These are phyloP conservation scores for Ploceus nigricollis DNA, from an alignment of 2,113 vertebrate species.

Conservation along the genomic window DNA sequence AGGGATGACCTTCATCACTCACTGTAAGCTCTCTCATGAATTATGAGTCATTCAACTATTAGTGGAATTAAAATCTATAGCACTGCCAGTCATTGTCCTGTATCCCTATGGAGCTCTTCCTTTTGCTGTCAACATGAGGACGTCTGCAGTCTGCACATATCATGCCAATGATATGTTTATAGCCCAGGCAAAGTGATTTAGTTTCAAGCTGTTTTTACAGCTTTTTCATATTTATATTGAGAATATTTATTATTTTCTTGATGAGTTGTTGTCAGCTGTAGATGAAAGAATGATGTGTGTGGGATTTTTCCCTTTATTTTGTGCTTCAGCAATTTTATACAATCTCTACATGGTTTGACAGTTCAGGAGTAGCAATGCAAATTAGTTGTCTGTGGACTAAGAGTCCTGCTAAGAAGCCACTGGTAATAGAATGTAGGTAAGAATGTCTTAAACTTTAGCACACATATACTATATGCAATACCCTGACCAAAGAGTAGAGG, in stretches of 20 bases:
- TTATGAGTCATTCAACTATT: conserved; percentile 41
- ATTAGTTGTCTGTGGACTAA: background rate
- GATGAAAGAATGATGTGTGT: background rate
- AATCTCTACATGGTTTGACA: background rate
- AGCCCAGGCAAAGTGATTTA: background rate
- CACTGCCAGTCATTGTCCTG: background rate
- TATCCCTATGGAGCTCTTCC: background rate
- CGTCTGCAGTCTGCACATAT: background rate
- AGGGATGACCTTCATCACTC: conserved; percentile 56
- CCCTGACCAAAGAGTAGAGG: background rate
- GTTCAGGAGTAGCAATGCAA: background rate
- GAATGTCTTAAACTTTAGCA: background rate
- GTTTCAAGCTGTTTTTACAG: background rate
- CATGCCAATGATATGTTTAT: background rate
- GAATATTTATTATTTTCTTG: background rate
- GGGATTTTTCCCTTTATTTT: background rate
- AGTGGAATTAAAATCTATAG: conserved; percentile 54
- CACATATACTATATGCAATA: background rate
- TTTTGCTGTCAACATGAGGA: background rate
- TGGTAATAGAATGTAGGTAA: background rate
- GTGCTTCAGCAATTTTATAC: background rate
- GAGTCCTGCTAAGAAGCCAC: background rate
- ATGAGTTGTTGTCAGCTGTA: background rate
- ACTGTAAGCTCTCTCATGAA: conserved; percentile 35
- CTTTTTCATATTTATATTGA: background rate